phyloP scores from a whole-genome alignment of 2,113 vertebrate species.

The Vulpes ferrilata region DNA sequence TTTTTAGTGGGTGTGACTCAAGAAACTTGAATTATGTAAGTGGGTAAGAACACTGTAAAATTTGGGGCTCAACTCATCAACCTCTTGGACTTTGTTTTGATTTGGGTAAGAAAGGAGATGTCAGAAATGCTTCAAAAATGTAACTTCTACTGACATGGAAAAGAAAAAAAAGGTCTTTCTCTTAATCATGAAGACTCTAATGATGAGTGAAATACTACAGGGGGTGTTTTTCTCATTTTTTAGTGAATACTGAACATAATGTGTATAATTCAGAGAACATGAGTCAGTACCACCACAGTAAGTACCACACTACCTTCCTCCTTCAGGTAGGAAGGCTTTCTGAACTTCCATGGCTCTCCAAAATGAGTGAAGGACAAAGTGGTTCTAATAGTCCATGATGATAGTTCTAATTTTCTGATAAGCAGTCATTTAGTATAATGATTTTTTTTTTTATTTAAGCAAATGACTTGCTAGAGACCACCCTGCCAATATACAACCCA shows the following conservation, averaged over 20 bases:
- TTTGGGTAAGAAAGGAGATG: neutral
- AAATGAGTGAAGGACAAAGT: neutral
- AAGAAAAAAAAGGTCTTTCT: neutral
- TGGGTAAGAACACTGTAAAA: neutral
- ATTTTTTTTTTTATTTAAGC: neutral
- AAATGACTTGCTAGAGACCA: neutral
- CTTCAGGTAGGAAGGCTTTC: neutral
- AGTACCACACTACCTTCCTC: neutral
- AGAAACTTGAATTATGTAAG: neutral
- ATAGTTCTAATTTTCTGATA: neutral
- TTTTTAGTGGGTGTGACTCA: neutral
- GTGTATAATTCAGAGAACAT: neutral
- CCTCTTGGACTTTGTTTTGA: neutral
- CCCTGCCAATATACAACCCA: neutral
- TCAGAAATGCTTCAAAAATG: constrained; percentile 6
- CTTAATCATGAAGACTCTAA: neutral
- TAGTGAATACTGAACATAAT: neutral
- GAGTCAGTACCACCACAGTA: neutral
- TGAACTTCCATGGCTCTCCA: neutral
- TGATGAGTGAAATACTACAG: neutral
- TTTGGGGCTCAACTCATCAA: neutral
- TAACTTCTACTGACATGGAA: neutral
- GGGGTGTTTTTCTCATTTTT: neutral
- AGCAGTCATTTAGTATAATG: neutral
- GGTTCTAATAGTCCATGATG: neutral